A percentile compares a stretch with the other conserved stretches of the same genome.
These are phyloP conservation scores for Colius striatus DNA, from an alignment of 2,113 vertebrate genomes.

Conservation along the genomic window DNA sequence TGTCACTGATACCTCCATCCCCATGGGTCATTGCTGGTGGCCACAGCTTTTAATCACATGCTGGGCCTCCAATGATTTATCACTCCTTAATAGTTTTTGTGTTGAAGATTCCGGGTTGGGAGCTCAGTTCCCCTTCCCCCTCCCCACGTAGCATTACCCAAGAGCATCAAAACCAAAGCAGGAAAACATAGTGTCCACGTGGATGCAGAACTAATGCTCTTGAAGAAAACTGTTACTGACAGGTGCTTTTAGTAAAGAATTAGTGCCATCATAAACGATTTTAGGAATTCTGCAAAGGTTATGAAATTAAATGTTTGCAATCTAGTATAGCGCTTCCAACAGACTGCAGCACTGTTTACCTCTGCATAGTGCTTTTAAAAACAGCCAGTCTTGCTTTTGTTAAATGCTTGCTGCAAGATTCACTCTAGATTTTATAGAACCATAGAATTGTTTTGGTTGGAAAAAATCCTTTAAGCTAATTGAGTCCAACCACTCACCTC, in stretches of 20 bases:
- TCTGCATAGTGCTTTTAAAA: background rate
- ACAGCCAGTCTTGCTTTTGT: background rate
- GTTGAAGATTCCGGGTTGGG: constrained; percentile 59
- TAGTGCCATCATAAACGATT: background rate
- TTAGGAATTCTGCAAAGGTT: background rate
- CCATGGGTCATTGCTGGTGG: constrained; percentile 67
- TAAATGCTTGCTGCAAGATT: background rate
- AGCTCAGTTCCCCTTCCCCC: background rate
- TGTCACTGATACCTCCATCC: constrained; percentile 70
- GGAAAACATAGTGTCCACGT: background rate
- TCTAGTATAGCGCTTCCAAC: background rate
- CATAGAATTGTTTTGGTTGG: too few relatives aligned
- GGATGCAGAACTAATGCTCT: background rate
- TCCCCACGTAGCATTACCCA: background rate
- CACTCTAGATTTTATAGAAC: background rate
- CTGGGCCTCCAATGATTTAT: constrained; percentile 68
- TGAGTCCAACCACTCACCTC: too few relatives aligned
- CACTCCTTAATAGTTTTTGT: constrained; percentile 47
- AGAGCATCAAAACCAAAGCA: constrained; percentile 18
- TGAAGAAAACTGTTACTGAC: constrained; percentile 17
- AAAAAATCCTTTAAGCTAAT: too few relatives aligned
- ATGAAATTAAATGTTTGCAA: constrained; percentile 11
- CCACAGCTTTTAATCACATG: constrained; percentile 60
- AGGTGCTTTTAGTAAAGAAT: constrained; percentile 1
- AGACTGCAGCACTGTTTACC: background rate